These are phyloP conservation scores for Cremastobaeus sp. DNA, from an alignment of 2,888 invertebrate species.

Conservation along the genomic window DNA sequence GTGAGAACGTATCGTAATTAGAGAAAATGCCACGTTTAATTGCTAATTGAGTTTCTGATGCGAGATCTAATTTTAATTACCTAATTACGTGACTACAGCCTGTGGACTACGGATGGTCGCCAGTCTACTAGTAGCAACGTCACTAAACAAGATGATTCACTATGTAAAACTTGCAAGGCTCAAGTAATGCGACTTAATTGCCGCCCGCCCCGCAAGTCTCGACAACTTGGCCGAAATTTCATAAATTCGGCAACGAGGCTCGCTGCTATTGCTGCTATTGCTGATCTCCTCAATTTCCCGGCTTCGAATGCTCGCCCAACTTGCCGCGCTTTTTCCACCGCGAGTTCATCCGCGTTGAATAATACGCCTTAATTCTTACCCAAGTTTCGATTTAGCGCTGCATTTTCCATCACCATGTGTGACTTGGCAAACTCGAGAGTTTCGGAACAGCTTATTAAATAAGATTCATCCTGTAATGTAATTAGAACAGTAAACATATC, in stretches of 20 bases:
- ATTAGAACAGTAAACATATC: too few species aligned
- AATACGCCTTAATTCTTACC: slow-evolving; percentile 8
- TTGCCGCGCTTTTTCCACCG: neutral
- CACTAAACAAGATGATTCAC: slow-evolving; percentile 51
- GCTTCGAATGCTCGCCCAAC: too few species aligned
- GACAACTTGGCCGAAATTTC: slow-evolving; percentile 3
- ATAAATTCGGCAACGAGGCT: too few species aligned
- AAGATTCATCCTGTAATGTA: slow-evolving; percentile 37
- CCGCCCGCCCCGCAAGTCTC: slow-evolving; percentile 28
- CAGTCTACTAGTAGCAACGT: slow-evolving; percentile 68
- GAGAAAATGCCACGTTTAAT: slow-evolving; percentile 82
- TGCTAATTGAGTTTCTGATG: slow-evolving; percentile 82
- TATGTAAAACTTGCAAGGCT: slow-evolving; percentile 35
- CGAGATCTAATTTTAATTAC: slow-evolving; percentile 82
- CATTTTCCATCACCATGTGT: slow-evolving; percentile 31
- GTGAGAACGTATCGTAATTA: slow-evolving; percentile 81
- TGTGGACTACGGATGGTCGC: slow-evolving; percentile 73
- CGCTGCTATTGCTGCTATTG: too few species aligned
- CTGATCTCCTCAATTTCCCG: neutral
- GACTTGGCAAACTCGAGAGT: slow-evolving; percentile 41
- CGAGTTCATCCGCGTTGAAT: neutral
- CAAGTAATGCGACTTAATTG: slow-evolving; percentile 41
- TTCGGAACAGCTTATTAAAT: slow-evolving; percentile 34
- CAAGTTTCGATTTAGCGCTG: slow-evolving; percentile 34
- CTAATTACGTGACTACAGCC: slow-evolving; percentile 81